phyloP scores from a whole-genome alignment of 1,140 invertebrate genomes.

The Procambarus virginalis region DNA sequence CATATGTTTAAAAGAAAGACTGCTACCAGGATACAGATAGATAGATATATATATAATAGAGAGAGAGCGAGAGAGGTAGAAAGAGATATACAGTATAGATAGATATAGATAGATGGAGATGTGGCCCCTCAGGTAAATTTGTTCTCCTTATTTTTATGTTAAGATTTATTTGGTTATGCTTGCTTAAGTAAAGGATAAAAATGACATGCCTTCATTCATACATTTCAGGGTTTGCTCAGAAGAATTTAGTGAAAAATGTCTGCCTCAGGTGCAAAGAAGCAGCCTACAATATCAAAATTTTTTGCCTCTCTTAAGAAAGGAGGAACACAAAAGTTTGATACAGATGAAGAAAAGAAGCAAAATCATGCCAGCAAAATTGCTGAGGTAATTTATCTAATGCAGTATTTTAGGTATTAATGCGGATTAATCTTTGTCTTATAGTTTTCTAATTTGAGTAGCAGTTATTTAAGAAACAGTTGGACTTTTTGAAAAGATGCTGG shows the following conservation, averaged over 20 bases:
- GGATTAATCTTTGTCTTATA: background rate
- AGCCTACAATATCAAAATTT: constrained; percentile 54
- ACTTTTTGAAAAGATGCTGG: too few species aligned
- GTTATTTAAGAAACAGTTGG: too few species aligned
- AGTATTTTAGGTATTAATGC: background rate
- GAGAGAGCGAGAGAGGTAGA: too few species aligned
- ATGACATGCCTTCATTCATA: background rate
- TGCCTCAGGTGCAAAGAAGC: constrained; percentile 25
- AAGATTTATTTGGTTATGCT: too few species aligned
- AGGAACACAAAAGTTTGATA: background rate
- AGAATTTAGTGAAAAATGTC: background rate
- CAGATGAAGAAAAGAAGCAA: constrained; percentile 43
- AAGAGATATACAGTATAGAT: too few species aligned
- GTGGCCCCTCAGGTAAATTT: too few species aligned
- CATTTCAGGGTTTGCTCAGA: background rate
- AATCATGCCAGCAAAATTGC: constrained; percentile 1
- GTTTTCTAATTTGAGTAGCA: background rate
- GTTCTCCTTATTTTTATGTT: too few species aligned
- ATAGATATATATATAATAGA: too few species aligned
- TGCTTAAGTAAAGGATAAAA: too few species aligned
- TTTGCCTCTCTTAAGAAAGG: constrained; percentile 33
- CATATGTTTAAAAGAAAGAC: too few species aligned
- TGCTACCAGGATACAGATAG: too few species aligned
- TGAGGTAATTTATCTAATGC: background rate
- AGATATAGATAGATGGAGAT: too few species aligned